Percentiles rank a stretch among this genome's conserved stretches.
These are phyloP conservation scores for Oscheius sp. DNA, from an alignment of 1,140 invertebrate species.

Conservation along the genomic window DNA sequence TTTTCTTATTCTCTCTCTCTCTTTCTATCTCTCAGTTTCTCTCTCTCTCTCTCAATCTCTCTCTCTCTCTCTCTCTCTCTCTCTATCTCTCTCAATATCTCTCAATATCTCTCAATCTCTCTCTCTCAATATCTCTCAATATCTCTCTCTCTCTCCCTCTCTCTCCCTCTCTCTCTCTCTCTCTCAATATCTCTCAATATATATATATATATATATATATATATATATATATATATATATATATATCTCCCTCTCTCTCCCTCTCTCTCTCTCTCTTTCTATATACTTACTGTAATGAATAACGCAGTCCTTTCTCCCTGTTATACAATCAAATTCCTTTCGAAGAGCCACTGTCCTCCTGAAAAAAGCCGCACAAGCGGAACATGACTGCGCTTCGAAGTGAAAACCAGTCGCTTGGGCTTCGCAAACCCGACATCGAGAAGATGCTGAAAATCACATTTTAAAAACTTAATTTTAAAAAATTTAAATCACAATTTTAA, in stretches of 20 bases:
- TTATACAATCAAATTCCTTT: conserved; percentile 33
- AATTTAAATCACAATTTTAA: too few species aligned
- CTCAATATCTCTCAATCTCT: too few species aligned
- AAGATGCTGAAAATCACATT: background rate
- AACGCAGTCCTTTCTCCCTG: conserved; percentile 17
- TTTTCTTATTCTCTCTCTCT: background rate
- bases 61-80: too few species aligned
- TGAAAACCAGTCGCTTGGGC: conserved; percentile 41
- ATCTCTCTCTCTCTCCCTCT: too few species aligned
- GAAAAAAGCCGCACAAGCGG: conserved; percentile 41
- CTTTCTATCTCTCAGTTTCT: background rate
- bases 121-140: too few species aligned
- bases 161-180: too few species aligned
- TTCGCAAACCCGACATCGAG: conserved; percentile 20
- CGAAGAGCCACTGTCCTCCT: conserved; percentile 33
- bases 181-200: too few species aligned
- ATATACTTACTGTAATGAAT: conserved; percentile 36
- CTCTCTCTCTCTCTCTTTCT: background rate
- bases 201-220: too few species aligned
- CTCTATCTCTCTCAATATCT: too few species aligned
- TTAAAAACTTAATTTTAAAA: too few species aligned
- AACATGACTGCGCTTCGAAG: conserved; percentile 39
- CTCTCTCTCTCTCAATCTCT: background rate
- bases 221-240: too few species aligned
- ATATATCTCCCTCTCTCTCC: background rate